These are phyloP conservation scores for Sphaerophoria taeniata DNA, from an alignment of 2,888 invertebrate genomes.

Conservation along the genomic window DNA sequence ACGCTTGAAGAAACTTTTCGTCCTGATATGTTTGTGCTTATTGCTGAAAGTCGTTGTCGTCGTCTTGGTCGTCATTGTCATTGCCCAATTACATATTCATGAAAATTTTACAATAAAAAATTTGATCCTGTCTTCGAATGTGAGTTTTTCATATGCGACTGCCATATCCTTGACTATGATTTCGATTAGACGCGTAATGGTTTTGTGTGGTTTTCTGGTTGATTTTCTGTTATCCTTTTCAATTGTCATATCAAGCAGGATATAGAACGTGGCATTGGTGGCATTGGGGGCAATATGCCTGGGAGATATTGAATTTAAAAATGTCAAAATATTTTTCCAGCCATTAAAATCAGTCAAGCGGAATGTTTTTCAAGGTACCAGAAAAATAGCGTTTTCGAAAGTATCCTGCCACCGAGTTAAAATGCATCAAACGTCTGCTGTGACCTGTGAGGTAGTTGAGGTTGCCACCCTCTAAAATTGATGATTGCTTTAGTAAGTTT, in stretches of 20 bases:
- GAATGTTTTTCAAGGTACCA: not conserved
- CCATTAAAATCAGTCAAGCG: slow-evolving; percentile 53
- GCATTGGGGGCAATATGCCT: slow-evolving; percentile 21
- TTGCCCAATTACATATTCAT: slow-evolving; percentile 73
- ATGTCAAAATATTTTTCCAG: slow-evolving; percentile 31
- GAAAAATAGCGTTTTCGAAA: not conserved
- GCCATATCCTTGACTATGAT: slow-evolving; percentile 5
- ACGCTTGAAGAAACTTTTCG: slow-evolving; percentile 71
- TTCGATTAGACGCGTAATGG: not conserved
- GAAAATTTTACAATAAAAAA: slow-evolving; percentile 61
- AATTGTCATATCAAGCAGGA: slow-evolving; percentile 34
- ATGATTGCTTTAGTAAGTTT: slow-evolving; percentile 47
- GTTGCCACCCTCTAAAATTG: slow-evolving; percentile 48
- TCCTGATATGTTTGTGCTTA: slow-evolving; percentile 32
- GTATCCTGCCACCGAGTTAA: no score
- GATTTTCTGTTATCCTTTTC: slow-evolving; percentile 51
- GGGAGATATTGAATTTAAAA: slow-evolving; percentile 42
- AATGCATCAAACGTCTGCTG: no score
- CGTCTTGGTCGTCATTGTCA: slow-evolving; percentile 18
- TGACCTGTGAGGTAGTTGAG: no score
- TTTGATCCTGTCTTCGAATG: slow-evolving; percentile 64
- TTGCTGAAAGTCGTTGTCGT: not conserved
- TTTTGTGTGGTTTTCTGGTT: slow-evolving; percentile 43
- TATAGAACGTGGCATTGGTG: not conserved
- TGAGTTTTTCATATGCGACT: not conserved